phyloP scores from a whole-genome alignment of 1,140 invertebrate species.

The Ectropis grisescens region DNA sequence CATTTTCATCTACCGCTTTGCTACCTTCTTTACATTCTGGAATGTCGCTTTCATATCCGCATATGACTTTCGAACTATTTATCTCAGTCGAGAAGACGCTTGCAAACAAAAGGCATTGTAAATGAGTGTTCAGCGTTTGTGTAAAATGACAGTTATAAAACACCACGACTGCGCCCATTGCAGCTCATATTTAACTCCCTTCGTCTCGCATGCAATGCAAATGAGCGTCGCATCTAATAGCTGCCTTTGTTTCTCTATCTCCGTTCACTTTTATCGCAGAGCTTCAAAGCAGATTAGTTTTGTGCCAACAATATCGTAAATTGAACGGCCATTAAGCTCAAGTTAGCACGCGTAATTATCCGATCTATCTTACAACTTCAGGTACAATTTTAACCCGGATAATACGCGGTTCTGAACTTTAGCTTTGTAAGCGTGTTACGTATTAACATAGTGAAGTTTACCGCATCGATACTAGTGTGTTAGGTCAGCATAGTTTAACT shows the following conservation, averaged over 20 bases:
- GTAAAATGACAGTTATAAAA: conserved; percentile 35
- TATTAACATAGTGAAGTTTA: no score
- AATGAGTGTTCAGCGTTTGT: no score
- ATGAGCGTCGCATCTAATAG: conserved; percentile 45
- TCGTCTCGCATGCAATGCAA: conserved; percentile 49
- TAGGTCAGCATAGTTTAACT: conserved; percentile 38
- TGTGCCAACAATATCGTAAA: conserved; percentile 31
- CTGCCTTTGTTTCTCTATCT: conserved; percentile 31
- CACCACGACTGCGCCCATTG: conserved; percentile 22
- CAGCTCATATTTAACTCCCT: no score
- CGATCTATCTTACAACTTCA: conserved; percentile 23
- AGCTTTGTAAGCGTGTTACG: no score
- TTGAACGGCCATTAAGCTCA: conserved; percentile 16
- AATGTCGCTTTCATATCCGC: no score
- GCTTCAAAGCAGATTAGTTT: conserved; percentile 44
- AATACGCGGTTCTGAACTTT: conserved; percentile 1
- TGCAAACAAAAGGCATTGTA: no score
- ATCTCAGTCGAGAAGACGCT: no score
- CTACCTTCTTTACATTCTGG: no score
- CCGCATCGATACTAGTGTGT: conserved; percentile 3
- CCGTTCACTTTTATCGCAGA: conserved; percentile 38
- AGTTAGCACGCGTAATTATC: conserved; percentile 19
- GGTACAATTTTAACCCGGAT: conserved; percentile 6
- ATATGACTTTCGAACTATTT: no score
- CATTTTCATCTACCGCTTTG: no score